These are phyloP conservation scores for Bhutanitis thaidina DNA, from an alignment of 2,888 invertebrate species.

Conservation along the genomic window DNA sequence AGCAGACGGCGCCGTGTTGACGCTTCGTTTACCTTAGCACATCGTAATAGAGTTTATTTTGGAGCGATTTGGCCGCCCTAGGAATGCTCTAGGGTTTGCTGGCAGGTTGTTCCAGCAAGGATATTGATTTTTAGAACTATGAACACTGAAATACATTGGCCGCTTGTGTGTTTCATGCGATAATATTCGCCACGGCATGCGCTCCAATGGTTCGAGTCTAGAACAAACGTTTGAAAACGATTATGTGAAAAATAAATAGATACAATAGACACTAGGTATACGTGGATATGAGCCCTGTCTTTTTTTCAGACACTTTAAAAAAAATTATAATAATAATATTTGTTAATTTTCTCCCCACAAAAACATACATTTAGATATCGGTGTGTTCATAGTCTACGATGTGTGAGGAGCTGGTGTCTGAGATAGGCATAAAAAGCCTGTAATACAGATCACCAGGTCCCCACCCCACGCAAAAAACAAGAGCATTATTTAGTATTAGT, in stretches of 20 bases:
- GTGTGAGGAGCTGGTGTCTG: too few relatives aligned
- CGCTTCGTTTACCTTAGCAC: neutral
- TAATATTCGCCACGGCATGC: neutral
- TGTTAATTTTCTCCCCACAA: too few relatives aligned
- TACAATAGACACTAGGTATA: too few relatives aligned
- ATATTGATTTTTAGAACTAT: slow-evolving; percentile 15
- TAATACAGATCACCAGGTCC: too few relatives aligned
- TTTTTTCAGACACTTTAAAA: too few relatives aligned
- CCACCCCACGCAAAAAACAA: too few relatives aligned
- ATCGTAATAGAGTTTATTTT: neutral
- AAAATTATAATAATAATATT: too few relatives aligned
- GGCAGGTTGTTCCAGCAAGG: slow-evolving; percentile 1
- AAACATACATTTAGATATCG: too few relatives aligned
- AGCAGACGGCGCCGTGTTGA: neutral
- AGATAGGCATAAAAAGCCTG: too few relatives aligned
- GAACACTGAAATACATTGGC: neutral
- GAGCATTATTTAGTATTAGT: too few relatives aligned
- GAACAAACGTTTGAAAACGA: neutral
- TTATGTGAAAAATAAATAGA: neutral
- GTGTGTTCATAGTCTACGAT: too few relatives aligned
- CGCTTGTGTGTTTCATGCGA: neutral
- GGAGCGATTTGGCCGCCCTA: neutral
- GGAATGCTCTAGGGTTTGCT: neutral
- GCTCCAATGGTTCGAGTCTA: neutral
- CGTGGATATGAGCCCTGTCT: too few relatives aligned